These are phyloP conservation scores for Schizotus pectinicornis DNA, from an alignment of 2,888 invertebrate species.

Conservation along the genomic window DNA sequence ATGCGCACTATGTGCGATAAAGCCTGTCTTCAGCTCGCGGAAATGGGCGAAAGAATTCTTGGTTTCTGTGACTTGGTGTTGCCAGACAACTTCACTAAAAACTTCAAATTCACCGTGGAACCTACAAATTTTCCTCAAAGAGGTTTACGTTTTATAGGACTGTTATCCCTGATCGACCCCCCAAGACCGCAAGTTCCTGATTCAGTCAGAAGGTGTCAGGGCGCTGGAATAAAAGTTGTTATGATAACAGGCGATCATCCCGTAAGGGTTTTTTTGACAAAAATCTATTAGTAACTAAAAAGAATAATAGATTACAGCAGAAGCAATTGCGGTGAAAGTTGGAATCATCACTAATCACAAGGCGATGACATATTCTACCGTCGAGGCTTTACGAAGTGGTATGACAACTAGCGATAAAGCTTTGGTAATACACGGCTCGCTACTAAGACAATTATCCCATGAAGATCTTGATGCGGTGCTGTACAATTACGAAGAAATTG, in stretches of 20 bases:
- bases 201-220: slow-evolving; percentile 71
- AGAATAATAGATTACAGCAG: slow-evolving; percentile 67
- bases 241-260: slow-evolving; percentile 88
- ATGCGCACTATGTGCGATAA: slow-evolving; percentile 66
- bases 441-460: slow-evolving; percentile 57
- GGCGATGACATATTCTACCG: slow-evolving; percentile 45
- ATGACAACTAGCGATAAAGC: slow-evolving; percentile 56
- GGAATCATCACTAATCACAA: slow-evolving; percentile 67
- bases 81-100: slow-evolving; percentile 60
- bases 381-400: slow-evolving; percentile 41
- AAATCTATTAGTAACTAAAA: slow-evolving; percentile 13
- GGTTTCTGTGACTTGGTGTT: slow-evolving; percentile 81
- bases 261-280: slow-evolving; percentile 50
- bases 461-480: slow-evolving; percentile 64
- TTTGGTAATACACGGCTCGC: slow-evolving; percentile 63
- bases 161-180: slow-evolving; percentile 70
- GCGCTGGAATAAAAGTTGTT: slow-evolving; percentile 79
- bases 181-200: slow-evolving; percentile 70
- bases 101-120: slow-evolving; percentile 66
- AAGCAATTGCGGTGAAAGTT: slow-evolving; percentile 76
- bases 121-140: slow-evolving; percentile 73
- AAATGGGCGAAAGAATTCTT: slow-evolving; percentile 79
- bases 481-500: slow-evolving; percentile 65
- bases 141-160: slow-evolving; percentile 67
- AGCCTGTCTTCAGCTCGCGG: slow-evolving; percentile 81